A percentile compares a stretch with the other conserved stretches of the same genome.
phyloP scores from a whole-genome alignment of 2,888 invertebrate species.

The Blastobasis lacticolella region DNA sequence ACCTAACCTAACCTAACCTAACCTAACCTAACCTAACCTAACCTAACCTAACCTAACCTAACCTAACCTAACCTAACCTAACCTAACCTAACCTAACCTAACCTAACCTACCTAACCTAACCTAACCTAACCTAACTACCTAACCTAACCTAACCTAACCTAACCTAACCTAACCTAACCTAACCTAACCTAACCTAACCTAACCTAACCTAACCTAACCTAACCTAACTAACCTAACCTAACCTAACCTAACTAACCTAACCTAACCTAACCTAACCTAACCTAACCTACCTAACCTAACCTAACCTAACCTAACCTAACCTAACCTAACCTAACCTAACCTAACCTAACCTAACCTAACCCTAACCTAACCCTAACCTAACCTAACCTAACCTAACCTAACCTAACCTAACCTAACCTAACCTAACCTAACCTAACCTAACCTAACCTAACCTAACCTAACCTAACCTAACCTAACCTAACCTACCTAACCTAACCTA shows the following conservation, averaged over 20 bases:
- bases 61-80: constrained; percentile 10
- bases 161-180: constrained; percentile 10
- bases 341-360: constrained; percentile 12
- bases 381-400: constrained; percentile 12
- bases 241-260: constrained; percentile 7
- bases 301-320: constrained; percentile 6
- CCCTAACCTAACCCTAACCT: constrained; percentile 13
- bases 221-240: constrained; percentile 9
- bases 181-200: constrained; percentile 9
- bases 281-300: constrained; percentile 7
- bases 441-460: constrained; percentile 12
- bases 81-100: constrained; percentile 10
- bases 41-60: constrained; percentile 9
- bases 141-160: constrained; percentile 9
- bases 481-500: constrained; percentile 8
- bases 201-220: constrained; percentile 10
- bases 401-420: constrained; percentile 6
- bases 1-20: constrained; percentile 8
- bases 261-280: constrained; percentile 5
- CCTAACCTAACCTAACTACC: constrained; percentile 11
- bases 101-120: constrained; percentile 10
- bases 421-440: constrained; percentile 7
- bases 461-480: constrained; percentile 9
- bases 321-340: constrained; percentile 4
- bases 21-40: constrained; percentile 8